Evolutionary conservation across 2,113 vertebrate species (phyloP), one percentile per base, ranked within the genome.

Genomic region (Aegithalos caudatus): DNA sequence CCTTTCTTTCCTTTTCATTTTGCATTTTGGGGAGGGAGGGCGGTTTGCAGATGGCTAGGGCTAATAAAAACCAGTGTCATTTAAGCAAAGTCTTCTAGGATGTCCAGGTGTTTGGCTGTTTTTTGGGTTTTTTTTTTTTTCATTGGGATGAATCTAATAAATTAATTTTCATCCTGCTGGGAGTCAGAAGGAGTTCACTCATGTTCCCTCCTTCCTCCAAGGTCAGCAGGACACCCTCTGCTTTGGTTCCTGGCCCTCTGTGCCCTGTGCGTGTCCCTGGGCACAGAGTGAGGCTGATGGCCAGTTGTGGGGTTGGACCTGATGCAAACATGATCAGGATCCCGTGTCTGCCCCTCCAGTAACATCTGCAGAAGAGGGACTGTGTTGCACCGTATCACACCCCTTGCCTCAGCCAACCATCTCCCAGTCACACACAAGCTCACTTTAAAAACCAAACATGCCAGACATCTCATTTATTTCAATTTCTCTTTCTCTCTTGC

Each of bases 391-490:
- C 20, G 16, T 8, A 56, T 33, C 69, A 40, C 37, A n/a, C 5
- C 11, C 40, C 33, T 47, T 19, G 24, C 28, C 58, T 76, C 89
- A 50, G 47, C 67, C 74, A 76, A 23, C 47, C 45, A 33, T 14
- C 20, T 53, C 57, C 47, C 35, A 77, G 1, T 1, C 13, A 16
- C 81, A 58, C 44, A 64, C 27, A 54, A 85, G 53, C 47, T 42
- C 51, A 71, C 57, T 79, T 84, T 13, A 47, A 89, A 51, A 66
- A 33, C 65, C 61, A 54, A 51, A 27, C 0, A 0, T 65, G 53
- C 21, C 60, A 90, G 81, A 38, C 65, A 81, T 14, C 29, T 77
- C 35, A 70, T 69, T 80, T 89, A 72, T 66, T 90, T 93, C 51
- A 23, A 58, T 78, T 92, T 72, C 12, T 64, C 51, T 35, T 85